phyloP scores from a whole-genome alignment of 2,797 vertebrate species.

The Acrossocheilus wenchowensis region DNA sequence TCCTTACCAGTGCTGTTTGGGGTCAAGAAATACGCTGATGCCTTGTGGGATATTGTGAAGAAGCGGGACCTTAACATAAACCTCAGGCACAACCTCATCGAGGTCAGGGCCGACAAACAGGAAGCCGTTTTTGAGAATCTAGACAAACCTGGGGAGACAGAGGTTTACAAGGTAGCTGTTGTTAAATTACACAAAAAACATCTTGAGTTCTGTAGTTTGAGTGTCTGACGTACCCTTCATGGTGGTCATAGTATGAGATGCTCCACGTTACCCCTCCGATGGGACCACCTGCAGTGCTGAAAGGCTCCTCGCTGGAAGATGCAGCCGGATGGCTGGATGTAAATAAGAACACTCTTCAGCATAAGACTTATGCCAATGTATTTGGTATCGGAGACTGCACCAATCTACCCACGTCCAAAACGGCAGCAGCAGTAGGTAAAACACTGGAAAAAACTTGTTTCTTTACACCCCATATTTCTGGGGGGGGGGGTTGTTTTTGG shows the following conservation, averaged over 20 bases:
- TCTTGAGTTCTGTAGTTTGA: not conserved
- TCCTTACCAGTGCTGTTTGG: constrained; percentile 90
- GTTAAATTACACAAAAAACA: not conserved
- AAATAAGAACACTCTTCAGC: constrained; percentile 92
- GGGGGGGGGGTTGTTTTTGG: not conserved
- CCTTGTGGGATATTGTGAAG: constrained; percentile 86
- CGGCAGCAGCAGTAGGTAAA: constrained; percentile 91
- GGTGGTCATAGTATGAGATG: constrained; percentile 89
- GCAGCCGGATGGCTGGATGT: constrained; percentile 89
- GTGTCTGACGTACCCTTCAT: constrained; percentile 21
- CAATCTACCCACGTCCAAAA: constrained; percentile 92
- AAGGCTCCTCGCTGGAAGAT: constrained; percentile 84
- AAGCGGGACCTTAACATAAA: constrained; percentile 86
- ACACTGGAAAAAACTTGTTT: not conserved
- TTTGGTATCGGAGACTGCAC: constrained; percentile 98
- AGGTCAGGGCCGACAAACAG: constrained; percentile 89
- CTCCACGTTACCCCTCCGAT: constrained; percentile 98
- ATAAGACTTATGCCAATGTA: constrained; percentile 89
- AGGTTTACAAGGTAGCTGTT: constrained; percentile 82
- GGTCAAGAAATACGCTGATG: constrained; percentile 92
- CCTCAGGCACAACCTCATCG: constrained; percentile 86
- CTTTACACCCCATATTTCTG: not conserved
- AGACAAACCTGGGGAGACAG: constrained; percentile 87
- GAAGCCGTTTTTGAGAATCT: constrained; percentile 96
- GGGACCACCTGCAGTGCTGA: constrained; percentile 86